Evolutionary conservation across 53 echinoderm and acorn worm genomes (phyloP).

Genomic region (Holothuria leucospilota): DNA sequence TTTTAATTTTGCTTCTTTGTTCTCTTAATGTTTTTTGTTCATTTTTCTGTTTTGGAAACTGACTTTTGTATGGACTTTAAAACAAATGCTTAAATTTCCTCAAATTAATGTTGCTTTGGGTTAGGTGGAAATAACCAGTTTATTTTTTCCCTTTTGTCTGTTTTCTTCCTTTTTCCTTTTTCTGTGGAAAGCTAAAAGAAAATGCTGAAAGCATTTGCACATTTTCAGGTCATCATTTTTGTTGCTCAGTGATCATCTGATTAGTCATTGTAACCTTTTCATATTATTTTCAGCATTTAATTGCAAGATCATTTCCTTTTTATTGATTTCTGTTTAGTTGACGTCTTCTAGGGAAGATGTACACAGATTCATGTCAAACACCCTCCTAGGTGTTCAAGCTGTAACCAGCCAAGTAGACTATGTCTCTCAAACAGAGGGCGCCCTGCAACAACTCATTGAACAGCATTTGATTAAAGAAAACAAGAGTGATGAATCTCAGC

Average conservation of each 20-base stretch:
- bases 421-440: conserved; percentile 48
- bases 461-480: conserved; percentile 66
- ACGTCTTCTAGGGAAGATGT: conserved; percentile 57
- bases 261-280: too few relatives aligned
- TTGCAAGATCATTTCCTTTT: not conserved
- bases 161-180: too few relatives aligned
- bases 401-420: conserved; percentile 59
- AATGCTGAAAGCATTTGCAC: too few relatives aligned
- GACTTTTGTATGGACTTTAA: not conserved
- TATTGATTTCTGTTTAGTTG: conserved; percentile 53
- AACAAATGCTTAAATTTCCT: too few relatives aligned
- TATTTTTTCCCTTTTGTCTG: too few relatives aligned
- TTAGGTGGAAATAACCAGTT: too few relatives aligned
- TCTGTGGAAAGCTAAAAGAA: too few relatives aligned
- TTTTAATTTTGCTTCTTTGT: conserved; percentile 8
- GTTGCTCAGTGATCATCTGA: too few relatives aligned
- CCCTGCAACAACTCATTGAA: conserved; percentile 69
- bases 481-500: not conserved
- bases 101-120: too few relatives aligned
- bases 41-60: not conserved
- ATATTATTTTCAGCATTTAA: too few relatives aligned
- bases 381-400: conserved; percentile 86
- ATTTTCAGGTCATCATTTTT: too few relatives aligned
- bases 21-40: not conserved
- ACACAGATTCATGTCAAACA: conserved; percentile 76